These are phyloP conservation scores for Daphoenositta chrysoptera DNA, from an alignment of 2,113 vertebrate species.

Conservation along the genomic window DNA sequence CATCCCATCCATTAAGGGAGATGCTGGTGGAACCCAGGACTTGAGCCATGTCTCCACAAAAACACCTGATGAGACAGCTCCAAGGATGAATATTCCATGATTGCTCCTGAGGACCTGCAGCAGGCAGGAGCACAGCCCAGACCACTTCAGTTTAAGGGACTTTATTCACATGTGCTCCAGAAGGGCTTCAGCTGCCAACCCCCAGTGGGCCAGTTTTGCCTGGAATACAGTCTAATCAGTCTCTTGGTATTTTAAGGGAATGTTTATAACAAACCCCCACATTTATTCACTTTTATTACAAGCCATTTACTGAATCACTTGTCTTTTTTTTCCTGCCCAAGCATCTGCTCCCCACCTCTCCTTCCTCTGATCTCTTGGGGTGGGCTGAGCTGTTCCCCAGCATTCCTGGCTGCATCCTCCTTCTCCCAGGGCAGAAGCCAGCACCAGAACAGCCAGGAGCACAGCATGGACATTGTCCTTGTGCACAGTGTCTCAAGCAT, in stretches of 20 bases:
- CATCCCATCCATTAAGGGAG: neutral
- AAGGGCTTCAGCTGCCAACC: neutral
- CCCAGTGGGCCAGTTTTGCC: constrained; percentile 1
- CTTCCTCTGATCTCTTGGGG: neutral
- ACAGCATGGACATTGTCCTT: neutral
- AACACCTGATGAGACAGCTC: fast-evolving
- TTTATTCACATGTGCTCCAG: neutral
- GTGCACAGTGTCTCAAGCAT: fast-evolving
- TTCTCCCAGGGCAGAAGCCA: neutral
- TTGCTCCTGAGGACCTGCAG: neutral
- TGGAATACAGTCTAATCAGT: constrained; percentile 13
- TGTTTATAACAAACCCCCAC: neutral
- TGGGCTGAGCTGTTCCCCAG: neutral
- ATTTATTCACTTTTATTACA: neutral
- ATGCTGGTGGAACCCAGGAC: neutral
- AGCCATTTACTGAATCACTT: constrained; percentile 18
- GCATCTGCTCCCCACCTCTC: constrained; percentile 15
- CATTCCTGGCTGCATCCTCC: neutral
- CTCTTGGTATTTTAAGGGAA: constrained; percentile 29
- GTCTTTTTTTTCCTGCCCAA: neutral
- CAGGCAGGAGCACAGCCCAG: neutral
- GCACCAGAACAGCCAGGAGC: neutral
- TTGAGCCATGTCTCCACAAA: fast-evolving
- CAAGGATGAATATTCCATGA: neutral
- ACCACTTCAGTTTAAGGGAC: neutral